Base-by-base conservation (phyloP, 2,888 invertebrate species). In the Nephrocerus scutellatus region DNA sequence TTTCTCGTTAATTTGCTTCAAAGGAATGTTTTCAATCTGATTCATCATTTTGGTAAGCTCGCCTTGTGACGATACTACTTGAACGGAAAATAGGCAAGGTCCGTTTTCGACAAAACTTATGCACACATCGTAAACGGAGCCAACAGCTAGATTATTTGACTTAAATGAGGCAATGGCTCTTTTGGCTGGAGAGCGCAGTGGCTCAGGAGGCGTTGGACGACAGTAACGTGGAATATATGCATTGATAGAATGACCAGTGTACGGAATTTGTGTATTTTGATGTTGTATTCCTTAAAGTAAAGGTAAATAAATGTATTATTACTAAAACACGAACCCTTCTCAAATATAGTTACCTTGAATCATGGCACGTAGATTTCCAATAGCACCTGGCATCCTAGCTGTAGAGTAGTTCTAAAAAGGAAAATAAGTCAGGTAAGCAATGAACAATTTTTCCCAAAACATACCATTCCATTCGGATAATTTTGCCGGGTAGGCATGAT, bases 71-170 rank as follows among this genome's bases (percentile, higher is more conserved):
- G 73, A 71, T 52, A 75, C 73, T 18, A 86, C 62, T 54, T 87
- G 86, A 6, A 86, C 77, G 19, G 82, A 82, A 68, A 88, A 88
- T 38, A 80, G 70, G 46, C 79, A 77, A 5, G 86, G 86, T 0
- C 87, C 87, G 56, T 88, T 85, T 53, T 84, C 83, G 13, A 86
- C 80, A 62, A 74, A 82, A 14, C 85, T 84, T 2, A 87, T 77
- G 57, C 75, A 79, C 0, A 84, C 82, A 51, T 77, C 74, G 53
- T 85, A 80, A 46, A 73, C 73, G 0, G 74, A 73, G 34, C 73
- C 73, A 3, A 74, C 64, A 16, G 72, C 72, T 20, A 79, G 51
- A 12, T 73, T 63, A 45, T 70, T 61, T 5, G 60, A 59, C 43
- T 60, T 62, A 36, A 66, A 68, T 7, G 68, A 60, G 14, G 64